A percentile compares a stretch with the other conserved stretches of the same genome.
phyloP scores from a whole-genome alignment of 2,888 invertebrate species.

The Acanthopleura granulata region DNA sequence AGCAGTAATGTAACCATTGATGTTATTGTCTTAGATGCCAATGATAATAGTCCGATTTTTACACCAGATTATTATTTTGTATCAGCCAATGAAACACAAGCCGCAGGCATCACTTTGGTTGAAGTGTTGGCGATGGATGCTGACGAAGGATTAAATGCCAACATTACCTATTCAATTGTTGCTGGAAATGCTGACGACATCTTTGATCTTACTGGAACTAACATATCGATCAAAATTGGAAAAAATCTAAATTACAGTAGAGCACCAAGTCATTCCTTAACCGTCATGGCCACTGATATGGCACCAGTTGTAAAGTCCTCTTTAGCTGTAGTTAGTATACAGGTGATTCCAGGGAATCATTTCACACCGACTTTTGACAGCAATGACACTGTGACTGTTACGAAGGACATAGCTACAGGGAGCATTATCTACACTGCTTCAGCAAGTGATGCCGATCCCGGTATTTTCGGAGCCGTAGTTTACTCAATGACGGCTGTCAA shows the following conservation, averaged over 20 bases:
- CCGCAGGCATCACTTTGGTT: not conserved
- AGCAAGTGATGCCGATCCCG: slow-evolving; percentile 41
- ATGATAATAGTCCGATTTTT: slow-evolving; percentile 24
- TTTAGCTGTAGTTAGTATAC: slow-evolving; percentile 30
- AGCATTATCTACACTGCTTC: slow-evolving; percentile 10
- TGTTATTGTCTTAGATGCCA: slow-evolving; percentile 25
- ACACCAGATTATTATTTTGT: not conserved
- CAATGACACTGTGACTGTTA: slow-evolving; percentile 27
- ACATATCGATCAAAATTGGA: slow-evolving; percentile 33
- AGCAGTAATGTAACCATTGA: slow-evolving; percentile 5
- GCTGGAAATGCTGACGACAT: slow-evolving; percentile 34
- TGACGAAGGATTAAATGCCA: slow-evolving; percentile 24
- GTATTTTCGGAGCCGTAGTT: slow-evolving; percentile 27
- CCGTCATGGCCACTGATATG: slow-evolving; percentile 42
- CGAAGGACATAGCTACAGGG: slow-evolving; percentile 17
- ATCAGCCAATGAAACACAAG: not conserved
- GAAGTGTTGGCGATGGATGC: slow-evolving; percentile 11
- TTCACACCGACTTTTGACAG: slow-evolving; percentile 34
- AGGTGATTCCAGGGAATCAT: slow-evolving; percentile 41
- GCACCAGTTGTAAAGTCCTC: slow-evolving; percentile 32
- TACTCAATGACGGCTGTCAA: slow-evolving; percentile 26
- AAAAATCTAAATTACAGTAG: slow-evolving; percentile 48
- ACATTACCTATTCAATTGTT: not conserved
- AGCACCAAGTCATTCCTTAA: slow-evolving; percentile 33
- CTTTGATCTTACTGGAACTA: slow-evolving; percentile 41